Base-by-base conservation (phyloP, 2,888 invertebrate genomes). In the Apotomis betuletana region DNA sequence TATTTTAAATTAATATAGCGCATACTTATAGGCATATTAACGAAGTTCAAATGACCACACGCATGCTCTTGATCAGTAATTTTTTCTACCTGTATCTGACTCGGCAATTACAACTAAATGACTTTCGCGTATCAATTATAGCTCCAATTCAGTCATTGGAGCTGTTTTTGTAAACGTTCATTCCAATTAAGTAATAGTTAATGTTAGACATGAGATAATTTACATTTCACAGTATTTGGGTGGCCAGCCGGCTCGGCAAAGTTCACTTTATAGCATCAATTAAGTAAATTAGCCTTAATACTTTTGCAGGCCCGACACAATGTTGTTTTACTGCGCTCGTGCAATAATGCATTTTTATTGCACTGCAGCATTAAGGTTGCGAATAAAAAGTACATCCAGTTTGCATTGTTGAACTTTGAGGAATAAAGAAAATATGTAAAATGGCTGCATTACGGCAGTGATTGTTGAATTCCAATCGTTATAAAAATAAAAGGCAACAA, bases 231-330 rank as follows among this genome's bases (percentile, higher is more conserved):
- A 27, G 46, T 9, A 52, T 51, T 27, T 41, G 67, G 54, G 61
- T 67, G 61, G 61, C 61, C 57, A 57, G 13, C 9, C 61, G 8
- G 61, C 10, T 36, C 27, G 41, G 49, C n/a, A 38, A 59, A 58
- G 9, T 67, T 57, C 41, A 15, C 46, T 52, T 52, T 62, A 58
- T 55, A 27, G 57, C 44, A 13, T 44, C 12, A 72, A 72, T 72
- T 68, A 72, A 61, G n/a, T 71, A 67, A 62, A 67, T 67, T 60
- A 70, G 41, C 41, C 62, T 63, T 64, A 61, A 67, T 61, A 38
- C 60, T 49, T 59, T 54, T 36, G 60, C 36, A 52, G 64, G 57
- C 15, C 15, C 67, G 44, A 61, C 41, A 60, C 65, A 70, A 65
- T 70, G 70, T 65, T 55, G 27, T 70, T 59, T 65, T 67, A 65